phyloP scores from a whole-genome alignment of 2,113 vertebrate species.

The Chionis minor region DNA sequence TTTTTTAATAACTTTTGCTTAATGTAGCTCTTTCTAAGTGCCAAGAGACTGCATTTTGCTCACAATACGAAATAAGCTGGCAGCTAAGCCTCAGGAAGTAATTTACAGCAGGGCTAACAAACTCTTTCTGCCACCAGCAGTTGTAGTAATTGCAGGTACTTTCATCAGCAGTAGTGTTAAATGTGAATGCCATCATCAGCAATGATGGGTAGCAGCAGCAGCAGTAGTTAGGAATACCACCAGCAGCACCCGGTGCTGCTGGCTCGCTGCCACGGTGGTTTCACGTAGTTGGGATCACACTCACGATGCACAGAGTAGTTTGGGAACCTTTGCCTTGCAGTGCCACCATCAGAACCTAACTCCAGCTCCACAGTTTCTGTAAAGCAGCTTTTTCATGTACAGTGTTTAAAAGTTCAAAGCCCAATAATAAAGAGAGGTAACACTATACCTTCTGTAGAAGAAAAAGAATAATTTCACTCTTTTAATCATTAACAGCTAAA shows the following conservation, averaged over 20 bases:
- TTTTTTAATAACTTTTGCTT: constrained; percentile 53
- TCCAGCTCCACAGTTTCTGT: background rate
- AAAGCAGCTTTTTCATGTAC: background rate
- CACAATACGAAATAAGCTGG: constrained; percentile 4
- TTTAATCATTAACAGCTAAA: background rate
- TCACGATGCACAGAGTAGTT: background rate
- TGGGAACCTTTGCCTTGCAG: background rate
- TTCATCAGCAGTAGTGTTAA: constrained; percentile 53
- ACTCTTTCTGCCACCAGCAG: constrained; percentile 50
- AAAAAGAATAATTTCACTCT: background rate
- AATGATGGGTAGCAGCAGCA: constrained; percentile 9
- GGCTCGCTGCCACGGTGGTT: background rate
- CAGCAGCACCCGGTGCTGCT: background rate
- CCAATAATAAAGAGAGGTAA: background rate
- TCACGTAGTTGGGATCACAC: background rate
- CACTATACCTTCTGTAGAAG: background rate
- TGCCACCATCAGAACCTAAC: background rate
- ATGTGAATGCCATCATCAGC: constrained; percentile 59
- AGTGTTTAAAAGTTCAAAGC: background rate
- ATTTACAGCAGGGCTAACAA: constrained; percentile 41
- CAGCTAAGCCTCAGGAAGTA: constrained; percentile 31
- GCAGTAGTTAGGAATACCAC: background rate
- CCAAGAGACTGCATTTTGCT: constrained; percentile 32
- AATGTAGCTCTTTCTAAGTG: constrained; percentile 11
- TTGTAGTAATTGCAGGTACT: constrained; percentile 65